Evolutionary conservation across 2,888 invertebrate species (phyloP).

Genomic region (Nephrotoma flavescens): DNA sequence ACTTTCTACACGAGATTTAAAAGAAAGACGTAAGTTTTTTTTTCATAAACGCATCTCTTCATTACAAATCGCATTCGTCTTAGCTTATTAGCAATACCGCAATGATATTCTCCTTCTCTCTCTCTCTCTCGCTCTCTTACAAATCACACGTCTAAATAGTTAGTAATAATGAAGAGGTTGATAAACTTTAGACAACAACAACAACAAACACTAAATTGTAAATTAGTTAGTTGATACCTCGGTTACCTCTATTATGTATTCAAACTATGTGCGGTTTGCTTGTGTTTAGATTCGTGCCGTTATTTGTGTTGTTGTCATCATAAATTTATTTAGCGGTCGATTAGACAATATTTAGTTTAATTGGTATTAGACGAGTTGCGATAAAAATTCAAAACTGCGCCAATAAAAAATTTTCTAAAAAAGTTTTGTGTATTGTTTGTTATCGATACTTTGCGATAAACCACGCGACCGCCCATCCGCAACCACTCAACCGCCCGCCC

Average conservation of each 20-base stretch:
- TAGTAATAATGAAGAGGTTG: neutral
- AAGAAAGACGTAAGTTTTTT: neutral
- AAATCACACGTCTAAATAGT: neutral
- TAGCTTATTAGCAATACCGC: neutral
- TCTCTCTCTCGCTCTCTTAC: neutral
- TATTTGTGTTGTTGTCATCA: neutral
- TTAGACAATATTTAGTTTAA: neutral
- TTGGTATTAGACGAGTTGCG: neutral
- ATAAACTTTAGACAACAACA: neutral
- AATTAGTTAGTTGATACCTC: neutral
- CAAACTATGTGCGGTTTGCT: neutral
- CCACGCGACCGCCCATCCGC: neutral
- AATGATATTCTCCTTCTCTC: neutral
- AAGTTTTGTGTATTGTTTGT: neutral
- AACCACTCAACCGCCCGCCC: too few species aligned
- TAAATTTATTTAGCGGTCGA: neutral
- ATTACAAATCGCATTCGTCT: neutral
- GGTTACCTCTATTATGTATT: neutral
- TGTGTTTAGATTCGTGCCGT: neutral
- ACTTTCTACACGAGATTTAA: neutral
- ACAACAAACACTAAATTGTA: neutral
- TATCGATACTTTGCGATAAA: neutral
- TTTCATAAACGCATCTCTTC: neutral
- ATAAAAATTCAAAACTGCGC: neutral
- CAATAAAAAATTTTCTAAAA: neutral